Evolutionary conservation across 2,113 vertebrate species (phyloP).

Genomic region (Chaetops frenatus): DNA sequence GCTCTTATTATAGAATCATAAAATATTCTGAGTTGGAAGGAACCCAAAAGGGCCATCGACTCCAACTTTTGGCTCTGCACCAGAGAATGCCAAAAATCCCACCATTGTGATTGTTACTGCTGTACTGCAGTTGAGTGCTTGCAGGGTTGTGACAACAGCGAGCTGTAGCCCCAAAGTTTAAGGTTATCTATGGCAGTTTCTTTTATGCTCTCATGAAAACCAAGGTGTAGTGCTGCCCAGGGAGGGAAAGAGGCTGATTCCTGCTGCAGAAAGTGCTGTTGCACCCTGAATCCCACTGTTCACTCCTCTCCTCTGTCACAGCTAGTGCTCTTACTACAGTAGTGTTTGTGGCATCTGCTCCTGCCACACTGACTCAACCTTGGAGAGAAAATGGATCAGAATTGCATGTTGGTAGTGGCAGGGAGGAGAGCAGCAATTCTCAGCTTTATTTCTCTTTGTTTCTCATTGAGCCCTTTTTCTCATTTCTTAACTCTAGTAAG

Average conservation of each 20-base stretch:
- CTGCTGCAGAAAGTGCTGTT: background rate
- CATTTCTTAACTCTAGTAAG: background rate
- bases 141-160: accelerated
- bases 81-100: background rate
- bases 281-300: background rate
- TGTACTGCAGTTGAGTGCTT: background rate
- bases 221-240: accelerated
- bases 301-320: background rate
- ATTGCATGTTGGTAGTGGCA: background rate
- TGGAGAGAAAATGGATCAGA: background rate
- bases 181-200: background rate
- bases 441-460: background rate
- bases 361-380: background rate
- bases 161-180: background rate
- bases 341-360: background rate
- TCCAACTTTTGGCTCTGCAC: background rate
- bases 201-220: background rate
- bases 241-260: background rate
- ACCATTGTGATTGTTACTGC: background rate
- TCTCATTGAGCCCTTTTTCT: background rate
- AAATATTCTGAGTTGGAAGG: background rate
- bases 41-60: background rate
- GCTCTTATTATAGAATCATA: background rate
- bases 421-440: background rate
- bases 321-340: background rate